phyloP scores from a whole-genome alignment of 53 echinoderm and acorn worm genomes.

The Astropecten irregularis region DNA sequence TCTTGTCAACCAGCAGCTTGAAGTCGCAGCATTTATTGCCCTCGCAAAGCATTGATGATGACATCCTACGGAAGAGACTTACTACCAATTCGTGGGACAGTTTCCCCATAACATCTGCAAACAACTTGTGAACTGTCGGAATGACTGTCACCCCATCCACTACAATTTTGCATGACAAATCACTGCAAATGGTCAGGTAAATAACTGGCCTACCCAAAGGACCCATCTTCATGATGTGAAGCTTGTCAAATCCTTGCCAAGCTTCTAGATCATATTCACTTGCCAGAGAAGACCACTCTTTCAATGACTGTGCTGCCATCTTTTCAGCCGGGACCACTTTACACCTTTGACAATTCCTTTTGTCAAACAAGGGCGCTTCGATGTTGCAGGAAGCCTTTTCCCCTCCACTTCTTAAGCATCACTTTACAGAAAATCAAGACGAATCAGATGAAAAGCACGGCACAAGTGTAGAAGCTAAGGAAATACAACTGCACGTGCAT shows the following conservation, averaged over 20 bases:
- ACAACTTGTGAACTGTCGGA: not conserved
- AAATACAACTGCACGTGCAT: no score
- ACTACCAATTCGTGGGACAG: not conserved
- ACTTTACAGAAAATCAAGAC: no score
- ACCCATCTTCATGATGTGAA: conserved; percentile 6
- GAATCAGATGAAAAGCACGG: no score
- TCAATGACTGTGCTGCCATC: not conserved
- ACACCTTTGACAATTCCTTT: not conserved
- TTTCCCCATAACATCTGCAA: not conserved
- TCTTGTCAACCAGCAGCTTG: not conserved
- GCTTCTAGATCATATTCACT: not conserved
- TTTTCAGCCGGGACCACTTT: not conserved
- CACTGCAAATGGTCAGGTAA: not conserved
- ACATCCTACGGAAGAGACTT: not conserved
- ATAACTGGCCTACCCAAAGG: not conserved
- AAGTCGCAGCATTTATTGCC: conserved; percentile 9
- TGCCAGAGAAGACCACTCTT: not conserved
- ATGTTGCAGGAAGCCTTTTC: conserved; percentile 17
- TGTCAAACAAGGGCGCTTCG: not conserved
- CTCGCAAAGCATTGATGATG: not conserved
- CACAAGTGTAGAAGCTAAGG: no score
- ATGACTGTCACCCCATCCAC: not conserved
- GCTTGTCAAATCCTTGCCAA: not conserved
- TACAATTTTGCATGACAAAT: not conserved
- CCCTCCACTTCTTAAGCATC: no score